Evolutionary conservation across 2,888 invertebrate species (phyloP).

Genomic region (Agrypnus murinus): DNA sequence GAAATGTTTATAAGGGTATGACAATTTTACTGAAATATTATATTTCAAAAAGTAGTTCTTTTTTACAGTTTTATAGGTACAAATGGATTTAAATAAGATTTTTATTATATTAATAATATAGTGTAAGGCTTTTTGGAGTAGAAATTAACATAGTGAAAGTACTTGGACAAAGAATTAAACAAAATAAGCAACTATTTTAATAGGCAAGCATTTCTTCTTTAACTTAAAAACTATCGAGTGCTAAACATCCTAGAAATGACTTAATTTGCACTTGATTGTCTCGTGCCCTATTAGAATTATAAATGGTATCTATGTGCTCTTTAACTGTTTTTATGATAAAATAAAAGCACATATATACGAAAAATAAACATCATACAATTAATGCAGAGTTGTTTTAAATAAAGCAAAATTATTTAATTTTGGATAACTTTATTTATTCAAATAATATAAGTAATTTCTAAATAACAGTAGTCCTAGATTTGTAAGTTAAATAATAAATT

Average conservation of each 20-base stretch:
- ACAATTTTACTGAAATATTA: slow-evolving; percentile 32
- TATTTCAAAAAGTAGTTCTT: slow-evolving; percentile 19
- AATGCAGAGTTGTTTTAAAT: no score
- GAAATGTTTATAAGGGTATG: slow-evolving; percentile 7
- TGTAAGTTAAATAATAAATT: no score
- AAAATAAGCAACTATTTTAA: slow-evolving; percentile 25
- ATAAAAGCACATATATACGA: slow-evolving; percentile 39
- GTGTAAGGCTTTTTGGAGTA: slow-evolving; percentile 40
- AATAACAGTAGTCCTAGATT: no score
- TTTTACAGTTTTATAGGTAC: not conserved
- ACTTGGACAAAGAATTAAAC: slow-evolving; percentile 9
- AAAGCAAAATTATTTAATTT: no score
- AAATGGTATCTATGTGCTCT: slow-evolving; percentile 55
- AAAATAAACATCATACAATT: slow-evolving; percentile 30
- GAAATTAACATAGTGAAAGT: slow-evolving; percentile 23
- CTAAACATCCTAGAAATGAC: slow-evolving; percentile 62
- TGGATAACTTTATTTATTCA: no score
- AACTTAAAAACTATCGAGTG: slow-evolving; percentile 47
- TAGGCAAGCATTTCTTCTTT: slow-evolving; percentile 31
- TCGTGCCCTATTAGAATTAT: slow-evolving; percentile 61
- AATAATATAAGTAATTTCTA: no score
- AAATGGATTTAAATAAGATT: not conserved
- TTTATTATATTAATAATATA: not conserved
- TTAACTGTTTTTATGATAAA: slow-evolving; percentile 11
- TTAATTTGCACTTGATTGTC: slow-evolving; percentile 70